Conservation (phyloP, 2,888 invertebrate genomes). For the Drepanosiphum platanoidis region DNA sequence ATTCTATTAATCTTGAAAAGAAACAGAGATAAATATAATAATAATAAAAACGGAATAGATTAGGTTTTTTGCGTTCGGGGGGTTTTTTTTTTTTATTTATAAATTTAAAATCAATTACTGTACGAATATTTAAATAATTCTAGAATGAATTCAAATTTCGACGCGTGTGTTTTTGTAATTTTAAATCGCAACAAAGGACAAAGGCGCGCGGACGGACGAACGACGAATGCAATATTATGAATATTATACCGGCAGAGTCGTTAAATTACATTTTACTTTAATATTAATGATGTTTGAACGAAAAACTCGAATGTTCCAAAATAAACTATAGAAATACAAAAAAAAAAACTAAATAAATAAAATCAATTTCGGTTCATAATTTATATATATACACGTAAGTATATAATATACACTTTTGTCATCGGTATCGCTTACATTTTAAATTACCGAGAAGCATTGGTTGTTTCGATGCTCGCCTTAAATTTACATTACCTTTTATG, state of each 20-base stretch:
- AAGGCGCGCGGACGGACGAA: background rate
- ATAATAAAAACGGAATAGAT: slow-evolving; percentile 10
- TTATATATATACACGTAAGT: too few species aligned
- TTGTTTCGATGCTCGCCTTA: slow-evolving; percentile 12
- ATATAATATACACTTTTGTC: slow-evolving; percentile 30
- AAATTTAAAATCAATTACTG: slow-evolving; percentile 8
- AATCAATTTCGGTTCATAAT: slow-evolving; percentile 5
- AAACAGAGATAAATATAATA: background rate
- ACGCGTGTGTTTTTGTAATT: background rate
- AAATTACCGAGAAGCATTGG: background rate
- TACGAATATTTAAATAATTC: background rate
- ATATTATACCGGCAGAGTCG: background rate
- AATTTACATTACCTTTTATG: slow-evolving; percentile 25
- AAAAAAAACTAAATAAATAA: slow-evolving; percentile 15
- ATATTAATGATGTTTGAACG: background rate
- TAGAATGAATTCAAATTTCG: background rate
- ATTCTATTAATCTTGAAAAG: slow-evolving; percentile 44
- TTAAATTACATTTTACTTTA: background rate
- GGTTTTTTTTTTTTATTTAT: background rate
- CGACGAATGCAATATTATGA: background rate
- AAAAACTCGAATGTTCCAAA: background rate
- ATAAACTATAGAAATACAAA: background rate
- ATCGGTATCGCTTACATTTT: slow-evolving; percentile 16
- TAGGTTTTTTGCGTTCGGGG: background rate
- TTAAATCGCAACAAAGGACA: background rate